Percentiles rank a stretch among this genome's conserved stretches.
Conservation (phyloP, 1,140 invertebrate species). For the Mizuhopecten yessoensis region DNA sequence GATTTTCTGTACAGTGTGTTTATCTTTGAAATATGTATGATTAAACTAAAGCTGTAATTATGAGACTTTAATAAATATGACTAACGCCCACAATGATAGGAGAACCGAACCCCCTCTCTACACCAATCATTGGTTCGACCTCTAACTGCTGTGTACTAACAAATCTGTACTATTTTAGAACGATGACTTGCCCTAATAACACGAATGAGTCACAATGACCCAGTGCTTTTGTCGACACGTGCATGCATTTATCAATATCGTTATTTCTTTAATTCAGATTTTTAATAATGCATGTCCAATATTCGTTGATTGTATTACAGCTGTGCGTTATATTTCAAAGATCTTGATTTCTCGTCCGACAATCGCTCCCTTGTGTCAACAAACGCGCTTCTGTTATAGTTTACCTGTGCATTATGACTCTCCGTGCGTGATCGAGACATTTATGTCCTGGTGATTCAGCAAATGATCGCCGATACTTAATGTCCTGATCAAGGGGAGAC, state of each 20-base stretch:
- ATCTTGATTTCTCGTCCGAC: background rate
- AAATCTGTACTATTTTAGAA: no score
- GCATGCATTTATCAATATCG: background rate
- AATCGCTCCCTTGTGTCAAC: background rate
- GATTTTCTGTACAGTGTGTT: no score
- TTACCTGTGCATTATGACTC: no score
- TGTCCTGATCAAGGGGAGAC: background rate
- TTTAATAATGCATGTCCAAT: background rate
- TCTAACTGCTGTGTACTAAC: no score
- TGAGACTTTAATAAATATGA: no score
- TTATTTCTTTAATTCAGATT: background rate
- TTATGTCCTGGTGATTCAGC: background rate
- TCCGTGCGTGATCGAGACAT: conserved; percentile 6
- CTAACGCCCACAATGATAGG: no score
- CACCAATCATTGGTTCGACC: no score
- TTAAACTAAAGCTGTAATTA: no score
- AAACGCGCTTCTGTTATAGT: background rate
- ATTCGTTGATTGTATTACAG: background rate
- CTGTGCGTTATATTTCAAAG: background rate
- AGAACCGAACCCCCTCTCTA: no score
- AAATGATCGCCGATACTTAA: background rate
- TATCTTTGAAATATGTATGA: no score
- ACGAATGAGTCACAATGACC: background rate
- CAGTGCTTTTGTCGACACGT: background rate
- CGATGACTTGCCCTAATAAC: no score